Percentiles rank a stretch among this genome's conserved stretches.
phyloP scores from a whole-genome alignment of 2,888 invertebrate species.

The Aphrophora alni region DNA sequence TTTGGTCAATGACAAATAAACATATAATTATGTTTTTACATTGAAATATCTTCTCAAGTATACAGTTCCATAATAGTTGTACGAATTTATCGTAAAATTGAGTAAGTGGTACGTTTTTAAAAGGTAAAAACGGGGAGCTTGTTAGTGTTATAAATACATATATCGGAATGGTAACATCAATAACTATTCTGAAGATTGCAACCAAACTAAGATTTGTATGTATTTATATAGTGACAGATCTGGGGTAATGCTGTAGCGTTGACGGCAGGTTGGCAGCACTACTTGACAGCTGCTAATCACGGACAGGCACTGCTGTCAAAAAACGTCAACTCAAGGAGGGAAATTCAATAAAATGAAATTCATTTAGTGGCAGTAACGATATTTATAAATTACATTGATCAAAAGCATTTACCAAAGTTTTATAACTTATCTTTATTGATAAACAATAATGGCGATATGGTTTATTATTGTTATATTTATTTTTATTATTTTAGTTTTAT shows the following conservation, averaged over 20 bases:
- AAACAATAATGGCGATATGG: too few species aligned
- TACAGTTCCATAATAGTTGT: too few species aligned
- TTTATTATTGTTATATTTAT: too few species aligned
- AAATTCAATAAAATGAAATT: background rate
- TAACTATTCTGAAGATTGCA: background rate
- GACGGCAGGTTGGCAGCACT: background rate
- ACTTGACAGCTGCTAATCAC: constrained; percentile 2
- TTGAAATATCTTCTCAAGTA: too few species aligned
- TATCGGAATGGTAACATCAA: background rate
- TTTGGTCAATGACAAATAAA: too few species aligned
- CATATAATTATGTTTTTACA: too few species aligned
- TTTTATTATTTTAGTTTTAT: too few species aligned
- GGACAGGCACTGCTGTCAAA: background rate
- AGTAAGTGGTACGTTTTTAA: too few species aligned
- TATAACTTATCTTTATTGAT: too few species aligned
- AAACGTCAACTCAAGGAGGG: background rate
- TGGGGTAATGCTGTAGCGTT: background rate
- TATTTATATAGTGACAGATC: background rate
- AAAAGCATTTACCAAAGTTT: background rate
- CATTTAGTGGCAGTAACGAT: background rate
- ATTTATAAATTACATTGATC: background rate
- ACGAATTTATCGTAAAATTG: too few species aligned
- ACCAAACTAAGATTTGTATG: background rate
- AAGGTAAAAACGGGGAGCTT: too few species aligned
- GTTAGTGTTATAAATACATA: background rate